A percentile compares a stretch with the other conserved stretches of the same genome.
phyloP scores from a whole-genome alignment of 2,797 vertebrate genomes.

The Pipistrellus pipistrellus region DNA sequence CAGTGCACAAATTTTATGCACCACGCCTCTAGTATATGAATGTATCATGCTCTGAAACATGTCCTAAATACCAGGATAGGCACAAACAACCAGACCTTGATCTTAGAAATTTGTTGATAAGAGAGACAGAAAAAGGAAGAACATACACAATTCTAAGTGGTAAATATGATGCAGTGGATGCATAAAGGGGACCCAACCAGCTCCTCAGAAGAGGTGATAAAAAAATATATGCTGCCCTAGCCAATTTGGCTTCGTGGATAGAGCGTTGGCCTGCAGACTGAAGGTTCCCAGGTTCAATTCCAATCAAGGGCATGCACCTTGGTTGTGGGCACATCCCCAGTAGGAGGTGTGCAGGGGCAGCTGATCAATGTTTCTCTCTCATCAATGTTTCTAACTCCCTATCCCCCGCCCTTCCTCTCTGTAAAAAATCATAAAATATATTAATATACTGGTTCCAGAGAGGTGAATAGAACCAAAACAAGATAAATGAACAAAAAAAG shows the following conservation, averaged over 20 bases:
- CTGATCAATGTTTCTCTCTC: too few relatives aligned
- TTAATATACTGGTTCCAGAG: neutral
- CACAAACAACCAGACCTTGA: neutral
- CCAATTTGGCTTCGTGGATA: too few relatives aligned
- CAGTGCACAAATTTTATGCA: too few relatives aligned
- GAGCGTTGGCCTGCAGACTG: too few relatives aligned
- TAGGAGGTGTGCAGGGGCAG: too few relatives aligned
- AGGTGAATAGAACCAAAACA: neutral
- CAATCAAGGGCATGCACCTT: too few relatives aligned
- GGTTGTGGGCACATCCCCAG: too few relatives aligned
- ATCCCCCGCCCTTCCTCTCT: too few relatives aligned
- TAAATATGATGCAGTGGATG: neutral
- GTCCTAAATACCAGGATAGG: neutral
- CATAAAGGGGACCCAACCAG: neutral
- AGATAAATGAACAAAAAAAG: neutral
- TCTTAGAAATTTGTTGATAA: slow-evolving; percentile 20
- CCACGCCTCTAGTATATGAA: too few relatives aligned
- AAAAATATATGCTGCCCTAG: neutral
- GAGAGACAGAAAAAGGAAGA: slow-evolving; percentile 25
- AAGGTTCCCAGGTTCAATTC: too few relatives aligned
- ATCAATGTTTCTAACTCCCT: too few relatives aligned
- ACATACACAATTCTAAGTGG: neutral
- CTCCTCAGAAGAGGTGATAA: neutral
- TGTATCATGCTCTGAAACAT: neutral
- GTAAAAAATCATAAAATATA: too few relatives aligned